Conservation (phyloP, 2,113 vertebrate species). For the Rhinopomastus cyanomelas region DNA sequence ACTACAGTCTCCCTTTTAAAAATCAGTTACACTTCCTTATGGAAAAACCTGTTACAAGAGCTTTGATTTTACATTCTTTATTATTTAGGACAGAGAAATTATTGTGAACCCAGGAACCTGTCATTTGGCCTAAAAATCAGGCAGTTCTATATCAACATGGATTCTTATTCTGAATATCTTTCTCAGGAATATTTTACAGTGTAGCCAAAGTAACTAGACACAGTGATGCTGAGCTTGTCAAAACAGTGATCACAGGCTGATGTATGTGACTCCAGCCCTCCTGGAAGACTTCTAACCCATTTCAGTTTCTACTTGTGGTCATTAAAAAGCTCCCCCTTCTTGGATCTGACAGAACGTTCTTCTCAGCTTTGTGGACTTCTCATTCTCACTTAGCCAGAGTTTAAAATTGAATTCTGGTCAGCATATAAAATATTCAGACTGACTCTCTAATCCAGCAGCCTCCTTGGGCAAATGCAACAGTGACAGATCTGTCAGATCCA, state of each 20-base stretch:
- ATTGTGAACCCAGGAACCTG: background rate
- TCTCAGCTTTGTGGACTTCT: background rate
- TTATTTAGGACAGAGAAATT: constrained; percentile 44
- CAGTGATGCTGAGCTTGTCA: background rate
- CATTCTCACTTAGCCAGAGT: background rate
- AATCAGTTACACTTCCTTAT: background rate
- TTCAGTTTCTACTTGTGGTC: background rate
- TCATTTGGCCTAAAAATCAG: constrained; percentile 22
- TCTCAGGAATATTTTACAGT: background rate
- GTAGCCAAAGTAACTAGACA: constrained; percentile 16
- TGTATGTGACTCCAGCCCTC: background rate
- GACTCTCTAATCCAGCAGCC: background rate
- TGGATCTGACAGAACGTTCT: background rate
- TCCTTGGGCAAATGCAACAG: background rate
- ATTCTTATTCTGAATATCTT: background rate
- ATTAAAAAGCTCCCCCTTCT: background rate
- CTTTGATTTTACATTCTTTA: constrained; percentile 3
- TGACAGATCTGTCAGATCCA: background rate
- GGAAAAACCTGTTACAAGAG: constrained; percentile 21
- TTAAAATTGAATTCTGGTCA: background rate
- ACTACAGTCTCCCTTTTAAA: background rate
- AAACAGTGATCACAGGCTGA: background rate
- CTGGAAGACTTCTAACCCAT: background rate
- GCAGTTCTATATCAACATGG: background rate
- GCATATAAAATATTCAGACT: background rate